phyloP scores from a whole-genome alignment of 2,797 vertebrate genomes.

The Serranus cabrilla region DNA sequence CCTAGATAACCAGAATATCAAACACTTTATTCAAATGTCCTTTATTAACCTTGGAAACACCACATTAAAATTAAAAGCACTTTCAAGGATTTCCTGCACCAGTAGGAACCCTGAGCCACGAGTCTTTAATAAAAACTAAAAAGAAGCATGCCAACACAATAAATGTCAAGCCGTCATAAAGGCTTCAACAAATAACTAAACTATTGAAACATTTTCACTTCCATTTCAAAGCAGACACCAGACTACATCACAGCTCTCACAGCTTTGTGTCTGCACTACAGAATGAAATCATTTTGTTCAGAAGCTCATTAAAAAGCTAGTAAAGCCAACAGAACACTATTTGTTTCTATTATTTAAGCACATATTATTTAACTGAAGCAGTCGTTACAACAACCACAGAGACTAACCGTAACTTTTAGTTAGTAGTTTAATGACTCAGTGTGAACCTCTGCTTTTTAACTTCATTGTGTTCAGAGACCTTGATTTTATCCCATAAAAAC shows the following conservation, averaged over 20 bases:
- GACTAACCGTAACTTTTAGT: conserved; percentile 39
- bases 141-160: conserved; percentile 21
- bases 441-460: conserved; percentile 50
- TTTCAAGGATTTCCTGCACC: too few species aligned
- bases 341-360: conserved; percentile 36
- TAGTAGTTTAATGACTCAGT: conserved; percentile 44
- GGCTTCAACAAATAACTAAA: conserved; percentile 24
- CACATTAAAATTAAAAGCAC: too few species aligned
- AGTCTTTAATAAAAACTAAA: conserved; percentile 18
- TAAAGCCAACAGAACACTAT: conserved; percentile 38
- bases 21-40: too few species aligned
- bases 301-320: conserved; percentile 46
- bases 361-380: conserved; percentile 30
- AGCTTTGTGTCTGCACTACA: conserved; percentile 21
- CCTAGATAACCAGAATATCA: too few species aligned
- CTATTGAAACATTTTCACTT: conserved; percentile 4
- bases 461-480: conserved; percentile 28
- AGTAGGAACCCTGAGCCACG: too few species aligned
- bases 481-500: conserved; percentile 47
- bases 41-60: too few species aligned
- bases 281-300: conserved; percentile 38
- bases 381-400: conserved; percentile 39
- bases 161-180: conserved; percentile 22
- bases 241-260: conserved; percentile 11
- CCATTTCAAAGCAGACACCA: conserved; percentile 23